Evolutionary conservation across 2,797 vertebrate genomes (phyloP).

Genomic region (Melanotaenia maccullochi): DNA sequence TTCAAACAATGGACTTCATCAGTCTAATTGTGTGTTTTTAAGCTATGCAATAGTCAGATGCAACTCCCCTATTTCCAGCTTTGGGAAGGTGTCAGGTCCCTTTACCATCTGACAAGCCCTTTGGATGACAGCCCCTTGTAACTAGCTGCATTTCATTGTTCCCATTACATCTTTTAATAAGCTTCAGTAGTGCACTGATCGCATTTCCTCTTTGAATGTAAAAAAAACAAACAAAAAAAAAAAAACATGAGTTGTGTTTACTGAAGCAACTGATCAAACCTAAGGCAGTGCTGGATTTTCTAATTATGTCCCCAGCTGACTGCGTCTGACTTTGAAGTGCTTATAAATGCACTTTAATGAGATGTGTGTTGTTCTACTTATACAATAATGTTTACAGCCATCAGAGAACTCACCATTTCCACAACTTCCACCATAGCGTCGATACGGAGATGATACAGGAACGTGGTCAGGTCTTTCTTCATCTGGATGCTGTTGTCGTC

Average conservation of each 20-base stretch:
- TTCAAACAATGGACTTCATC: not conserved
- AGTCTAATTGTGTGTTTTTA: constrained; percentile 4
- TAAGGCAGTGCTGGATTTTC: constrained; percentile 11
- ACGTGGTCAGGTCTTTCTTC: constrained; percentile 97
- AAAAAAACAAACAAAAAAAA: not conserved
- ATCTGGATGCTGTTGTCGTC: constrained; percentile 99
- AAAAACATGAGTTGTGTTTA: constrained; percentile 19
- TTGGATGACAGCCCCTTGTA: constrained; percentile 8
- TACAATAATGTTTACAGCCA: not conserved
- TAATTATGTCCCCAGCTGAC: constrained; percentile 31
- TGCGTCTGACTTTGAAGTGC: constrained; percentile 17
- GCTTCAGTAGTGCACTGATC: not conserved
- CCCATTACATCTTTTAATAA: not conserved
- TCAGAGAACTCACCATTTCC: constrained; percentile 89
- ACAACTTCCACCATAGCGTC: constrained; percentile 95
- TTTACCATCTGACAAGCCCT: not conserved
- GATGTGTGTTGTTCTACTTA: not conserved
- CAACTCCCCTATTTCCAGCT: not conserved
- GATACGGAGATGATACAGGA: constrained; percentile 96
- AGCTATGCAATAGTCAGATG: not conserved
- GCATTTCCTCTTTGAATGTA: constrained; percentile 5
- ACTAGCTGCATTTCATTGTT: constrained; percentile 6
- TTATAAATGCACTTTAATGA: not conserved
- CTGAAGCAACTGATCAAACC: constrained; percentile 20
- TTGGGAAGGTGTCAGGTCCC: not conserved